Evolutionary conservation across 1,140 invertebrate species (phyloP), one percentile per base, ranked within the genome.

Genomic region (Helicorthomorpha holstii): DNA sequence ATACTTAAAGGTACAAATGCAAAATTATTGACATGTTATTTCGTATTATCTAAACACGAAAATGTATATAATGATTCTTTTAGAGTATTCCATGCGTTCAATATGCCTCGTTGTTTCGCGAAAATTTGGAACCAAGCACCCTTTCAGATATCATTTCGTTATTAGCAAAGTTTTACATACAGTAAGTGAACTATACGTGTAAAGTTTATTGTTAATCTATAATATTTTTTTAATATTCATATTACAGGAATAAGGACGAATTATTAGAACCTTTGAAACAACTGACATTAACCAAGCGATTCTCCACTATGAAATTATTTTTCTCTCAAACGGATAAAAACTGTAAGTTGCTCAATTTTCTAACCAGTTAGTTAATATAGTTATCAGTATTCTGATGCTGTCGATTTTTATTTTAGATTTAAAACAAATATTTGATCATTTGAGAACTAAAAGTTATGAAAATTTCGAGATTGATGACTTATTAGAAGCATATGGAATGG

Each of bases 301-400:
- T 72, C 53, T 58, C 57, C 24, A 69, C 68, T 53, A 58, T 67
- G 3, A 49, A 64, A 3, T 63, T 72, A 63, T 70, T 72, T 50
- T 57, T 69, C 34, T 63, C 65, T 12, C 54, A 58, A 29, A 60
- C 63, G 52, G 69, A 71, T 41, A 64, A 66, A 58, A 54, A 61
- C 60, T 61, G 66, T 67, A 56, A 52, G 52, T 25, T 22, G 27
- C 1, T 1, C 29, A 48, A 14, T 21, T 23, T 43, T 25, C 19
- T 16, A 25, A 7, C 23, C 16, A 1, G 14, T 14, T 1, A 24
- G 24, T 51, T 14, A 19, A 27, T 25, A 24, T 51, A 23, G n/a
- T 34, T 56, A n/a, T 23, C 29, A 7, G 29, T 16, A 7, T 34
- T 7, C 7, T 34, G 7, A 34, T 7, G 29, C 7, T 34, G 29